Evolutionary conservation across 2,888 invertebrate species (phyloP), one percentile per base, ranked within the genome.

Genomic region (Platerodrilus igneus): DNA sequence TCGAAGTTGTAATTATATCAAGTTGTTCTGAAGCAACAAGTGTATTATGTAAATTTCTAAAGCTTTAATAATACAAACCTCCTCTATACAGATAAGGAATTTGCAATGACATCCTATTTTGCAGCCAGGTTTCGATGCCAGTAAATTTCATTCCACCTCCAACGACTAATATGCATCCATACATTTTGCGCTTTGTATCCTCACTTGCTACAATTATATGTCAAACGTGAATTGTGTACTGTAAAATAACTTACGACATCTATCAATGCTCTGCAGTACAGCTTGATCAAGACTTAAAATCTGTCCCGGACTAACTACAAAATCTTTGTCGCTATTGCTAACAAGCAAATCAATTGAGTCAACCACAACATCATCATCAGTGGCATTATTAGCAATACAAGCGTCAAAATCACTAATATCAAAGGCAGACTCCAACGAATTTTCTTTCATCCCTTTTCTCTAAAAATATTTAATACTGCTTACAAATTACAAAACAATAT

Each of bases 141-240:
- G 83, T 78, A 51, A 92, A 83, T 67, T 92, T 92, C 61, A 90
- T 84, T 2, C 92, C 92, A 2, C 93, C 92, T 4, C 95, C 95
- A 4, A 95, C 89, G 1, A 95, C 80, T 13, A 95, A 71, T 46
- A 95, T 87, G 56, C 87, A 89, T 37, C 88, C 88, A 63, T 91
- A 94, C 92, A 95, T 93, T 69, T 93, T 91, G 27, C 89, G 74
- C 66, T 92, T 93, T 39, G 92, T 67, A 52, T 95, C 95, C 51
- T 93, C 93, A 35, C 77, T 85, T 3, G 83, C 79, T 78, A 31
- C 63, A 61, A 40, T 33, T 44, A 40, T 31, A 4, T 19, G 20
- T 13, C 5, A 11, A 32, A 37, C 11, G 20, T 45, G 13, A 20
- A 26, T 28, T 27, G 6, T 7, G 14, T 31, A 31, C 10, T 22